Evolutionary conservation across 2,888 invertebrate species (phyloP).

Genomic region (Macrophya annulata): DNA sequence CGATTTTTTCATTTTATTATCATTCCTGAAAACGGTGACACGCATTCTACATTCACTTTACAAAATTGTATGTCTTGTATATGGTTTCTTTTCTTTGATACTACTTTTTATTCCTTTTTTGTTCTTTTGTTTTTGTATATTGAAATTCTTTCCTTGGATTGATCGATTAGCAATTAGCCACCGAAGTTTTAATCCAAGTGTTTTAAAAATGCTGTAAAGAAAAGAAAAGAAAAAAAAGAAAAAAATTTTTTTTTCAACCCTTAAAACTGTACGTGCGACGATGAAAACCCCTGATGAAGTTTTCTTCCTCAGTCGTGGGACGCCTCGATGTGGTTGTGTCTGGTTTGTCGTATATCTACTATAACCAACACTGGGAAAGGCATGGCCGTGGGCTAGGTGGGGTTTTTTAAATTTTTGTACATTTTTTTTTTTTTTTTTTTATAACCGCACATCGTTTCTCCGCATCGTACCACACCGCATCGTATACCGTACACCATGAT

Average conservation of each 20-base stretch:
- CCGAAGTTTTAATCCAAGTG: too few species aligned
- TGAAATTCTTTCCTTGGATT: background rate
- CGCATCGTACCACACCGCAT: background rate
- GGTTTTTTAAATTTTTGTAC: constrained; percentile 72
- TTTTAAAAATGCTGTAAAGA: background rate
- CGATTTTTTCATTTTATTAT: background rate
- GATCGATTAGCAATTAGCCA: background rate
- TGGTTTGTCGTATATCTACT: constrained; percentile 1
- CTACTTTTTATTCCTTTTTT: too few species aligned
- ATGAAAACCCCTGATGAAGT: constrained; percentile 57
- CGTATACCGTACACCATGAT: too few species aligned
- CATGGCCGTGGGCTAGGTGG: constrained; percentile 71
- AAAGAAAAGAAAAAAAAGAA: background rate
- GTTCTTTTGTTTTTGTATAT: background rate
- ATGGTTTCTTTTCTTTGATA: too few species aligned
- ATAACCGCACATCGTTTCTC: constrained; percentile 51
- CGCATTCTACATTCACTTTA: too few species aligned
- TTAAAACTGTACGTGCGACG: constrained; percentile 39
- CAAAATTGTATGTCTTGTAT: too few species aligned
- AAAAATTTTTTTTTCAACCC: constrained; percentile 51
- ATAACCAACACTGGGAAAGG: constrained; percentile 20
- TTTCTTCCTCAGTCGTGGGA: constrained; percentile 9
- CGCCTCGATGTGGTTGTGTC: constrained; percentile 9
- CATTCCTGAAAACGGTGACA: too few species aligned
- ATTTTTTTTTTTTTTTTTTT: constrained; percentile 64